Percentiles rank a stretch among this genome's conserved stretches.
These are phyloP conservation scores for Gonocerus acuteangulatus DNA, from an alignment of 2,888 invertebrate genomes.

Conservation along the genomic window DNA sequence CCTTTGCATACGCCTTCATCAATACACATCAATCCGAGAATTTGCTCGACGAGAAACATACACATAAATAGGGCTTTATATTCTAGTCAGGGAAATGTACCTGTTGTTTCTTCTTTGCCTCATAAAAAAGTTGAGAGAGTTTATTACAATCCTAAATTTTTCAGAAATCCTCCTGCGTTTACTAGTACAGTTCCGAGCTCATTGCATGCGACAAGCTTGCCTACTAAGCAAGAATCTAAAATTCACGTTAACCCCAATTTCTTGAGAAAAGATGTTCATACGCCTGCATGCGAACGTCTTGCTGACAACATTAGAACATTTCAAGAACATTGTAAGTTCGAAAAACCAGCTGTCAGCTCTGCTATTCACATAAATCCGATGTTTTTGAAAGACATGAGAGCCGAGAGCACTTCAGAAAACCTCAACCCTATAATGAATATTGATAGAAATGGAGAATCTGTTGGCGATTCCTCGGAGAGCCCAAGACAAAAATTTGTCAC, in stretches of 20 bases:
- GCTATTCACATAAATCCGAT: slow-evolving; percentile 17
- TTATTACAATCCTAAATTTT: slow-evolving; percentile 32
- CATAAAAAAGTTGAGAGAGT: slow-evolving; percentile 9
- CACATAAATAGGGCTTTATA: slow-evolving; percentile 7
- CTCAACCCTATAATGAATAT: not conserved
- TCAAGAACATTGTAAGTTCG: not conserved
- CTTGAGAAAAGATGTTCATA: not conserved
- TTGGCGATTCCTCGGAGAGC: not conserved
- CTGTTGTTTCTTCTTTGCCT: not conserved
- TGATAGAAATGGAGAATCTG: no score
- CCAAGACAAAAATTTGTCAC: not conserved
- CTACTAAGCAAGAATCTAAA: slow-evolving; percentile 7
- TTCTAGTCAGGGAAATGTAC: not conserved
- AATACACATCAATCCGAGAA: not conserved
- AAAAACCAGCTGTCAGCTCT: not conserved
- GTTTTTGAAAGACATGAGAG: not conserved
- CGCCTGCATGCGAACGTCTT: not conserved
- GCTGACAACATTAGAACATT: not conserved
- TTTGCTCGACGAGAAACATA: not conserved
- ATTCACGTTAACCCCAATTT: slow-evolving; percentile 16
- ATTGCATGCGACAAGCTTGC: no score
- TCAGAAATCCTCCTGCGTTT: slow-evolving; percentile 1
- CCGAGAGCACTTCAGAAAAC: not conserved
- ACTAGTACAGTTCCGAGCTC: no score
- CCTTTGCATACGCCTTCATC: not conserved